These are phyloP conservation scores for Panurus biarmicus DNA, from an alignment of 2,113 vertebrate species.

Conservation along the genomic window DNA sequence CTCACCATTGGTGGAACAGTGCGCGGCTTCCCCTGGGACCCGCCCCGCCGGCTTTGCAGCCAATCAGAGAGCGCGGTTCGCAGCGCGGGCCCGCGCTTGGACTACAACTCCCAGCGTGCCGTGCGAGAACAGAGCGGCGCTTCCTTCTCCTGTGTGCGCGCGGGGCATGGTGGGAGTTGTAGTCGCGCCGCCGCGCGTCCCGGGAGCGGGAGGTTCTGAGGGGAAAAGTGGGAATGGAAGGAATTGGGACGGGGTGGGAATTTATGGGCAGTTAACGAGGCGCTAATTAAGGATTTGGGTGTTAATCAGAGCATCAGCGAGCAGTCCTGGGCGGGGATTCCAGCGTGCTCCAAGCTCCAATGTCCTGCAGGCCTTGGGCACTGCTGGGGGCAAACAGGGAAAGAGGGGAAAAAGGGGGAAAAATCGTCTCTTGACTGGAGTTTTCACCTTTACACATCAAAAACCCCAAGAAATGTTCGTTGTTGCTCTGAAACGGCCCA, in stretches of 20 bases:
- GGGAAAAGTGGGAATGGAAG: neutral
- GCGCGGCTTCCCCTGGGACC: neutral
- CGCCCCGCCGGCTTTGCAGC: neutral
- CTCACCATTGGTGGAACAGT: accelerated
- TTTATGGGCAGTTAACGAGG: neutral
- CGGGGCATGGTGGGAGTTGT: neutral
- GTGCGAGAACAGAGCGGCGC: accelerated
- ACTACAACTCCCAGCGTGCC: neutral
- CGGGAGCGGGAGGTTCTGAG: neutral
- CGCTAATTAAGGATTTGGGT: neutral
- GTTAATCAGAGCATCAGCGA: neutral
- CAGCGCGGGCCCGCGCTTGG: accelerated
- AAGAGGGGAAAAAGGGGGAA: neutral
- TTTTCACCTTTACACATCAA: neutral
- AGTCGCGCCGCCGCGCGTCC: neutral
- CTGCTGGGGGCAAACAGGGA: too few species aligned
- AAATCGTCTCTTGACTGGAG: too few species aligned
- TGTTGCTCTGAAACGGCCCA: neutral
- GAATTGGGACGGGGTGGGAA: neutral
- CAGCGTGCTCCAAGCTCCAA: neutral
- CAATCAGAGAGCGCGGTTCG: neutral
- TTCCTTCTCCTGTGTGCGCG: accelerated
- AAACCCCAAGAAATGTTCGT: too few species aligned
- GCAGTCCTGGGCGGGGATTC: neutral
- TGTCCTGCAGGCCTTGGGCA: neutral